Conservation (phyloP, 2,113 vertebrate genomes). For the Gymnobelideus leadbeateri region DNA sequence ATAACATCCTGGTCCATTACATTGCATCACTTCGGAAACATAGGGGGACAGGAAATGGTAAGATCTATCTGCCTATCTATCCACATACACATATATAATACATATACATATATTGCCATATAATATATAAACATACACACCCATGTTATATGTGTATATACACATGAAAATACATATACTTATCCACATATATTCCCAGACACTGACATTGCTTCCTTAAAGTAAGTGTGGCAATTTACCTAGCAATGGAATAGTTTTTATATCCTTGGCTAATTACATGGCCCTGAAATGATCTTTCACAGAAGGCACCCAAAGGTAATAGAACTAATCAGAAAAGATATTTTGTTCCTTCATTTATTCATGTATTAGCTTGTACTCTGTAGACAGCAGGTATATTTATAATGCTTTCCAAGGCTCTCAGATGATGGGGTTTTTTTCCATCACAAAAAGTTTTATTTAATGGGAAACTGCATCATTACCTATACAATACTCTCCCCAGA, state of each 20-base stretch:
- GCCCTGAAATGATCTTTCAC: slow-evolving; percentile 61
- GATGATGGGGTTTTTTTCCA: slow-evolving; percentile 19
- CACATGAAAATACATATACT: too few species aligned
- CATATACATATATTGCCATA: too few species aligned
- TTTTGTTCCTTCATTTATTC: slow-evolving; percentile 22
- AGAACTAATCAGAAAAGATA: slow-evolving; percentile 45
- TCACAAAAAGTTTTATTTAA: slow-evolving; percentile 31
- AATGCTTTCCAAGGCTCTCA: slow-evolving; percentile 5
- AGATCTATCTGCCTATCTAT: not conserved
- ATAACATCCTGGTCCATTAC: slow-evolving; percentile 37
- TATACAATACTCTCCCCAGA: not conserved
- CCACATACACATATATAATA: too few species aligned
- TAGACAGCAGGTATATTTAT: slow-evolving; percentile 30
- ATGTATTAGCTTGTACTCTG: not conserved
- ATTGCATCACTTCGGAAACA: slow-evolving; percentile 11
- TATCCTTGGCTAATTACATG: slow-evolving; percentile 35
- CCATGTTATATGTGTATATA: too few species aligned
- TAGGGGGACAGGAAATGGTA: slow-evolving; percentile 15
- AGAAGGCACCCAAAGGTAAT: slow-evolving; percentile 43
- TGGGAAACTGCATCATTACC: not conserved
- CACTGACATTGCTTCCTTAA: not conserved
- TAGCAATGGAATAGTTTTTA: slow-evolving; percentile 16
- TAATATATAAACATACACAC: too few species aligned
- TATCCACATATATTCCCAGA: not conserved
- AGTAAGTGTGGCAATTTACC: slow-evolving; percentile 25